Base-by-base conservation (phyloP, 2,113 vertebrate genomes). In the Paradisaea rubra region DNA sequence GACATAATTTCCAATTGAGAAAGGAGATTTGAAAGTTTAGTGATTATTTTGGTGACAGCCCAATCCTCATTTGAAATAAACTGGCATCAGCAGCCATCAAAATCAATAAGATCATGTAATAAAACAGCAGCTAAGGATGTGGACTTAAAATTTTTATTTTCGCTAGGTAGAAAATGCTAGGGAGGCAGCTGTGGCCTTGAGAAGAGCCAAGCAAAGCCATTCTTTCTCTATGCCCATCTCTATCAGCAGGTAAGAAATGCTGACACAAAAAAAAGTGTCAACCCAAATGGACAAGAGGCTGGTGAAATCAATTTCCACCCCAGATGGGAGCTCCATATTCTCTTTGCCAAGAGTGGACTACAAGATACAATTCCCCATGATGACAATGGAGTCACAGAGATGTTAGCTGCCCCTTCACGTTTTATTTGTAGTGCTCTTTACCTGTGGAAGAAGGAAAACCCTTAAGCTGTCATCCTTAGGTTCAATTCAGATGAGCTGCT, bases 111-210 rank as follows among this genome's bases (percentile, higher is more conserved):
- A 66, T 33, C 47, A n/a, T 28, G 11, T 59, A 79, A 83, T 2
- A 3, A 52, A 81, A 66, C n/a, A 81, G 10, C 21, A 91, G 18
- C 25, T 57, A 63, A 86, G 35, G 35, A 39, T 47, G 15, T 70
- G 35, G 30, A 45, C 22, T 77, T 88, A 47, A 78, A 94, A 84
- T 63, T 47, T 69, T 71, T 81, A 17, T 78, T 93, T 95, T 86
- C 54, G n/a, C 25, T 69, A 30, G n/a, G 12, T 50, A 69, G 44
- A 64, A 87, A 85, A 88, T 49, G 8, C 15, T 69, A 22, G 23
- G 10, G 39, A 73, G 14, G 19, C 21, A 93, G 25, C 14, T 69
- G 37, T 69, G 47, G 25, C 66, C 59, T 88, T 49, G 21, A 69
- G 50, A 69, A 72, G 21, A 88, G 23, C 33, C 45, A 61, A 85